phyloP scores from a whole-genome alignment of 2,888 invertebrate genomes.

The Apodemia mormo region DNA sequence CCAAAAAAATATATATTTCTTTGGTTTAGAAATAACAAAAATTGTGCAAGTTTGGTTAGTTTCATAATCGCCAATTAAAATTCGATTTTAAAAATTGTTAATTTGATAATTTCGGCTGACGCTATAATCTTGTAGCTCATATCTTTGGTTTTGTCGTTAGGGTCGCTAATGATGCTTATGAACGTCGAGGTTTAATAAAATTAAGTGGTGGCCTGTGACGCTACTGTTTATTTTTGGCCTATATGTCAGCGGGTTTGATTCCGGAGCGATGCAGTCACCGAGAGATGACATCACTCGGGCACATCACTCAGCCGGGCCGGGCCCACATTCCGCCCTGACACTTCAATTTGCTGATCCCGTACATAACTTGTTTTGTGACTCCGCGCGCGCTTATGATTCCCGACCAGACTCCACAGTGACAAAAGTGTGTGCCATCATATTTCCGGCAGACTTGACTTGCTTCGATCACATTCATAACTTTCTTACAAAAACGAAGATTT shows the following conservation, averaged over 20 bases:
- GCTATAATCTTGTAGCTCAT: too few relatives aligned
- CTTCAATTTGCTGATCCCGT: conserved; percentile 4
- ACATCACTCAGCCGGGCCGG: not conserved
- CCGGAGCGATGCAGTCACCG: conserved; percentile 14
- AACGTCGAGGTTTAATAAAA: not conserved
- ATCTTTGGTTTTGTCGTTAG: not conserved
- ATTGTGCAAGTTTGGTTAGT: too few relatives aligned
- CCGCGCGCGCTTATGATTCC: not conserved
- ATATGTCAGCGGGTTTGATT: conserved; percentile 9
- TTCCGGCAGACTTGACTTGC: too few relatives aligned
- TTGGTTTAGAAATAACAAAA: too few relatives aligned
- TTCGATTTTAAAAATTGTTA: too few relatives aligned
- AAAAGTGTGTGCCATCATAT: too few relatives aligned
- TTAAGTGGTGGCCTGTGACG: not conserved
- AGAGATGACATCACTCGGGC: conserved; percentile 3
- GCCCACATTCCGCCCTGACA: conserved; percentile 7
- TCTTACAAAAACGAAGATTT: too few relatives aligned
- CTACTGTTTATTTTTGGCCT: not conserved
- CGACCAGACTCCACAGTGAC: not conserved
- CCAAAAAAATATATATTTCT: too few relatives aligned
- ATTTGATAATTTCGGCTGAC: too few relatives aligned
- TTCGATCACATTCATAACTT: too few relatives aligned
- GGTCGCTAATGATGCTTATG: not conserved
- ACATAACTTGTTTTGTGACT: not conserved
- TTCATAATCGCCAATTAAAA: too few relatives aligned